Base-by-base conservation (phyloP, 2,888 invertebrate genomes). In the Stratiomys singularior region DNA sequence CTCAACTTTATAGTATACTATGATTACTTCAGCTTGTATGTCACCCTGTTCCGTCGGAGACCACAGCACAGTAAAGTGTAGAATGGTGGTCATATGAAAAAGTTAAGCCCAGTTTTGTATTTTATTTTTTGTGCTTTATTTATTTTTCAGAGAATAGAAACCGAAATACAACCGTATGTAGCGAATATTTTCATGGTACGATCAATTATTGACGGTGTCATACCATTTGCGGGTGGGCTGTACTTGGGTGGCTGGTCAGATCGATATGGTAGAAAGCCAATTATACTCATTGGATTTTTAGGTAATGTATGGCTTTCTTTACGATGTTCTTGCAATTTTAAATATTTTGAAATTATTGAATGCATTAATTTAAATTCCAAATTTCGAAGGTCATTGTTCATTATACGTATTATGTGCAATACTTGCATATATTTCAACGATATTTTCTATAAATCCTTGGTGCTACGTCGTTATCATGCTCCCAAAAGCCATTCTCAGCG, bases 161-260 rank as follows among this genome's bases (percentile, higher is more conserved):
- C 7, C 5, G 37, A 74, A 80, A 91, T 94, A 0, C 93, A 95
- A 84, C 90, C 91, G 0, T 89, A 91, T 83, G 90, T 91, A 15
- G 89, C 92, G 15, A 86, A 90, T 80, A 90, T 94, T 71, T 83
- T 90, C 4, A 92, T 93, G 87, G 88, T 89, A 0, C 90, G 89
- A 81, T 89, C 90, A 1, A 84, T 93, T 0, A 85, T 93, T 47
- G 92, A 92, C 81, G 90, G 91, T 56, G 86, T 93, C 60, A 88
- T 92, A 74, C 93, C 94, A 1, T 91, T 93, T 0, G 82, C 93
- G 58, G 85, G 93, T 9, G 91, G 93, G 74, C 87, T 94, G 67
- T 94, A 94, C 83, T 84, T 94, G 80, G 95, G 94, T 9, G 93
- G 94, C 0, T 95, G 94, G 94, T 94, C 94, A 69, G 95, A 95